Conservation (phyloP, 2,113 vertebrate genomes). For the Carassius carassius region DNA sequence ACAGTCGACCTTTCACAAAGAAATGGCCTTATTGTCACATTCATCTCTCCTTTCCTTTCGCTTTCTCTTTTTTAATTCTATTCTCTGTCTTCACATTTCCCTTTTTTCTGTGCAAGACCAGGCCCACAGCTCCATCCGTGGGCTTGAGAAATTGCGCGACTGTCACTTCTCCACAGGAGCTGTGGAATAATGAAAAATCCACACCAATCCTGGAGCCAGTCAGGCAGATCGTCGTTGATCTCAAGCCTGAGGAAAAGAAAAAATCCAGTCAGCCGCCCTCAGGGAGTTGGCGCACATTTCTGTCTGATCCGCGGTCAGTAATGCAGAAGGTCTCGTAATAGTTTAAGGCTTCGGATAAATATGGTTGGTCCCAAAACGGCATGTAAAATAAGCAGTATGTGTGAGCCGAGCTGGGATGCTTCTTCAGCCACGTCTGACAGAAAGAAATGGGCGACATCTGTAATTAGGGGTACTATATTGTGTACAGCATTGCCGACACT, state of each 20-base stretch:
- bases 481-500: constrained; percentile 9
- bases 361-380: neutral
- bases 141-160: constrained; percentile 63
- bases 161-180: constrained; percentile 65
- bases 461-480: constrained; percentile 44
- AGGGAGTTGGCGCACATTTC: neutral
- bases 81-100: constrained; percentile 13
- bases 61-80: constrained; percentile 18
- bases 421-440: constrained; percentile 13
- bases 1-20: constrained; percentile 10
- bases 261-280: constrained; percentile 11
- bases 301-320: constrained; percentile 26
- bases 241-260: constrained; percentile 27
- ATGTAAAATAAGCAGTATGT: neutral
- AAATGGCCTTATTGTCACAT: constrained; percentile 23
- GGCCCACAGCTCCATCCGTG: neutral
- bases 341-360: constrained; percentile 8
- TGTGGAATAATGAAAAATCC: constrained; percentile 69
- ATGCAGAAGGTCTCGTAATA: constrained; percentile 14
- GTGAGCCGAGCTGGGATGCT: neutral
- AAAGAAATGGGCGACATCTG: constrained; percentile 21
- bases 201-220: constrained; percentile 40
- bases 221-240: constrained; percentile 33
- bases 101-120: neutral
- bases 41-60: constrained; percentile 21